These are phyloP conservation scores for Sebastes taczanowskii DNA, from an alignment of 2,797 vertebrate genomes.

Conservation along the genomic window DNA sequence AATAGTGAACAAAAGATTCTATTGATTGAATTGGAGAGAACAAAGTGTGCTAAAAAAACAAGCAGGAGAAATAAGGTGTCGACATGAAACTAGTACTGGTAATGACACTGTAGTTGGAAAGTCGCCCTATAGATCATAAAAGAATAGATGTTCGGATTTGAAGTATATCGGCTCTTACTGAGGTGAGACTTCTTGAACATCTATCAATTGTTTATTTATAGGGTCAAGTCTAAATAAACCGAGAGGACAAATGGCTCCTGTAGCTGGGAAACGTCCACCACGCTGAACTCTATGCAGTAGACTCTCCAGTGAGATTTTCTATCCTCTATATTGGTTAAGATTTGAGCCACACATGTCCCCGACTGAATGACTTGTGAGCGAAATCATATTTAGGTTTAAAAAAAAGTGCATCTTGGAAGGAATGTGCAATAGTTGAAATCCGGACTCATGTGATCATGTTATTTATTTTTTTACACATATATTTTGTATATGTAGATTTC, in stretches of 20 bases:
- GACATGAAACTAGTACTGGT: background rate
- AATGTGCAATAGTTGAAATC: constrained; percentile 82
- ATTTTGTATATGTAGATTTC: constrained; percentile 83
- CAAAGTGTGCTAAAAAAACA: constrained; percentile 19
- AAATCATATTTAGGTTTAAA: constrained; percentile 58
- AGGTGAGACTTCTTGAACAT: constrained; percentile 16
- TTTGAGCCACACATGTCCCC: constrained; percentile 63
- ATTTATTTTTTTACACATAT: constrained; percentile 87
- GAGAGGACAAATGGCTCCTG: constrained; percentile 54
- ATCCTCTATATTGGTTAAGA: constrained; percentile 61
- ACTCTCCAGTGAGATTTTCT: constrained; percentile 74
- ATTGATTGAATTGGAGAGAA: constrained; percentile 46
- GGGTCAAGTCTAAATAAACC: constrained; percentile 23
- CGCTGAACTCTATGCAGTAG: constrained; percentile 80
- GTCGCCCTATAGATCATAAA: constrained; percentile 31
- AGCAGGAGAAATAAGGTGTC: constrained; percentile 2
- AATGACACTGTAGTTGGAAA: constrained; percentile 20
- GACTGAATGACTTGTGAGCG: constrained; percentile 52
- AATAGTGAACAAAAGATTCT: constrained; percentile 40
- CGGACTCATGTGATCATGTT: constrained; percentile 80
- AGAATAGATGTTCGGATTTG: constrained; percentile 27
- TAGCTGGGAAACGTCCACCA: constrained; percentile 63
- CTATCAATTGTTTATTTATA: constrained; percentile 26
- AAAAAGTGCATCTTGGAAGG: constrained; percentile 76
- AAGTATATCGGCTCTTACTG: background rate